phyloP scores from a whole-genome alignment of 2,797 vertebrate genomes.

The Scyliorhinus canicula region DNA sequence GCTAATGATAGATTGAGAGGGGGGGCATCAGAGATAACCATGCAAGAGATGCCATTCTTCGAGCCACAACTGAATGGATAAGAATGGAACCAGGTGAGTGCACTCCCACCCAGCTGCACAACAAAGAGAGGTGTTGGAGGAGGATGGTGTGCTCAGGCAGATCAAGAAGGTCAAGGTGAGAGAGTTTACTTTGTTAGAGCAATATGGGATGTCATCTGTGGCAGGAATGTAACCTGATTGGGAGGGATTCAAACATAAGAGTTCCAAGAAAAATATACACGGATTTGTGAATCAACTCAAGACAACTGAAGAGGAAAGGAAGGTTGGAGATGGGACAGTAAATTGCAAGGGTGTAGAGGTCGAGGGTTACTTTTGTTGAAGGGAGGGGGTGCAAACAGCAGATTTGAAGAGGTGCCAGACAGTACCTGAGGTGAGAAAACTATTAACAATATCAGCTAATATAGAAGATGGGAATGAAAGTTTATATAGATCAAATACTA shows the following conservation, averaged over 20 bases:
- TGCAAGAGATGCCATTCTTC: too few species aligned
- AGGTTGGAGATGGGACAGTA: not conserved
- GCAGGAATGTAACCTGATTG: not conserved
- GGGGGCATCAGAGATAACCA: too few species aligned
- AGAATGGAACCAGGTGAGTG: not conserved
- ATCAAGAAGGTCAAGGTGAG: not conserved
- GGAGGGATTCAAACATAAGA: not conserved
- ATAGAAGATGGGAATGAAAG: not conserved
- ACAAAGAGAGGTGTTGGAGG: not conserved
- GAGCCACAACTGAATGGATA: too few species aligned
- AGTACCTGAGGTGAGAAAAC: not conserved
- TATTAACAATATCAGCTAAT: not conserved
- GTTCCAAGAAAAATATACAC: not conserved
- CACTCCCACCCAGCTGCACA: not conserved
- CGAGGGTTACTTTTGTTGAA: not conserved
- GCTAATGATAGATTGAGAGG: not conserved
- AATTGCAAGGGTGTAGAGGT: not conserved
- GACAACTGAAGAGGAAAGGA: not conserved
- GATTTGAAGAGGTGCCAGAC: not conserved
- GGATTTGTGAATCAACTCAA: not conserved
- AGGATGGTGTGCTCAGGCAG: not conserved
- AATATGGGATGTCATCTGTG: not conserved
- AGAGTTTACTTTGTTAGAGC: not conserved
- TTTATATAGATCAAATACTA: not conserved
- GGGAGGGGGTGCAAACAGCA: not conserved